phyloP scores from a whole-genome alignment of 1,140 invertebrate genomes.

The Drosophila kanapiae region DNA sequence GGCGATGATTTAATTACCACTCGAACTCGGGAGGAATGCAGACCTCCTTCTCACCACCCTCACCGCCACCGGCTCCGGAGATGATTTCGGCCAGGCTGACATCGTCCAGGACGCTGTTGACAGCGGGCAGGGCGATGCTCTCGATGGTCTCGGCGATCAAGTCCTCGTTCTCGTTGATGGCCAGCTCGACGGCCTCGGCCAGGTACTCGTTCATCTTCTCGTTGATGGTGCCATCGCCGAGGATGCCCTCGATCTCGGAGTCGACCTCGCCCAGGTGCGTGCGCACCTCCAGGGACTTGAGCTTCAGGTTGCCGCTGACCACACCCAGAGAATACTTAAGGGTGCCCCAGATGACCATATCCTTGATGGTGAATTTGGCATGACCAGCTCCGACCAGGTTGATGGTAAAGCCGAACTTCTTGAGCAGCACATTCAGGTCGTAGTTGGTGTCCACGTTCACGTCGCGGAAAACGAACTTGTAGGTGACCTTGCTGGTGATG shows the following conservation, averaged over 20 bases:
- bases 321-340: constrained; percentile 78
- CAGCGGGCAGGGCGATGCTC: constrained; percentile 66
- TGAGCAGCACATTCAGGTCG: constrained; percentile 62
- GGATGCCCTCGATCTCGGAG: constrained; percentile 79
- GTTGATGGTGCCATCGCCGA: constrained; percentile 73
- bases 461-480: constrained; percentile 70
- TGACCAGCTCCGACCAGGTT: constrained; percentile 75
- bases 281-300: constrained; percentile 75
- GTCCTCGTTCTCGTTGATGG: constrained; percentile 81
- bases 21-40: constrained; percentile 79
- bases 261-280: constrained; percentile 78
- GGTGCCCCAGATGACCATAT: constrained; percentile 74
- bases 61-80: constrained; percentile 55
- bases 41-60: constrained; percentile 74
- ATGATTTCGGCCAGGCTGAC: constrained; percentile 66
- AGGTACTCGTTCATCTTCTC: constrained; percentile 75
- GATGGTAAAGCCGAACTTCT: constrained; percentile 80
- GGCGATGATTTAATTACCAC: constrained; percentile 50
- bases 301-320: constrained; percentile 66
- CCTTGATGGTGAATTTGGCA: constrained; percentile 75
- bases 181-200: constrained; percentile 69
- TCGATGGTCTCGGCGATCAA: constrained; percentile 76
- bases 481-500: constrained; percentile 77
- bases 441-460: constrained; percentile 79
- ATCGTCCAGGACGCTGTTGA: constrained; percentile 68